Percentiles rank a stretch among this genome's conserved stretches.
These are phyloP conservation scores for Siniperca chuatsi DNA, from an alignment of 2,113 vertebrate genomes.

Conservation along the genomic window DNA sequence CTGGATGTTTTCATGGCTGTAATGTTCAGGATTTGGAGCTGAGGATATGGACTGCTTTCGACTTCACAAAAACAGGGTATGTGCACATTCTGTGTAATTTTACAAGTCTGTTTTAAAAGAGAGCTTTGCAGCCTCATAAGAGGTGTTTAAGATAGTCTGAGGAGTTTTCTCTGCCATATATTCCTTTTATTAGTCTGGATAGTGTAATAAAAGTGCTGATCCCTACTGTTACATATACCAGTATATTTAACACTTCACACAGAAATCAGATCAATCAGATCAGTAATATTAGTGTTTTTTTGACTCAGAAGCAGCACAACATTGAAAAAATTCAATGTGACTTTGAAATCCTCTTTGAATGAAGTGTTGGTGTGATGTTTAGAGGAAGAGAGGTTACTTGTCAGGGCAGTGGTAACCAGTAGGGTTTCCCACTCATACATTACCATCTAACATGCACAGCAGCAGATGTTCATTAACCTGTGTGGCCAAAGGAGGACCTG, in stretches of 20 bases:
- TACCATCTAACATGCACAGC: constrained; percentile 26
- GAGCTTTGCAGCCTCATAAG: constrained; percentile 23
- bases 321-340: neutral
- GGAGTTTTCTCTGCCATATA: constrained; percentile 30
- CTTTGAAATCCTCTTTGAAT: constrained; percentile 28
- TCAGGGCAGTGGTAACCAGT: constrained; percentile 16
- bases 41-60: constrained; percentile 83
- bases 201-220: constrained; percentile 17
- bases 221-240: neutral
- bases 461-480: constrained; percentile 66
- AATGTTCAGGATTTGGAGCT: constrained; percentile 67
- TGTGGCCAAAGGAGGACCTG: constrained; percentile 15
- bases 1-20: constrained; percentile 73
- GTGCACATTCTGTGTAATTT: constrained; percentile 48
- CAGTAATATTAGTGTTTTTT: neutral
- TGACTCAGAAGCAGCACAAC: neutral
- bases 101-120: constrained; percentile 27
- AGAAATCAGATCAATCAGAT: neutral
- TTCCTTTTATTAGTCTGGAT: constrained; percentile 42
- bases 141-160: constrained; percentile 18
- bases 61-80: constrained; percentile 80
- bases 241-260: neutral
- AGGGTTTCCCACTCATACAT: constrained; percentile 27
- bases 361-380: neutral
- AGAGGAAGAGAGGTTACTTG: constrained; percentile 29